phyloP scores from a whole-genome alignment of 1,140 invertebrate genomes.

The Pseudomyrmex gracilis region DNA sequence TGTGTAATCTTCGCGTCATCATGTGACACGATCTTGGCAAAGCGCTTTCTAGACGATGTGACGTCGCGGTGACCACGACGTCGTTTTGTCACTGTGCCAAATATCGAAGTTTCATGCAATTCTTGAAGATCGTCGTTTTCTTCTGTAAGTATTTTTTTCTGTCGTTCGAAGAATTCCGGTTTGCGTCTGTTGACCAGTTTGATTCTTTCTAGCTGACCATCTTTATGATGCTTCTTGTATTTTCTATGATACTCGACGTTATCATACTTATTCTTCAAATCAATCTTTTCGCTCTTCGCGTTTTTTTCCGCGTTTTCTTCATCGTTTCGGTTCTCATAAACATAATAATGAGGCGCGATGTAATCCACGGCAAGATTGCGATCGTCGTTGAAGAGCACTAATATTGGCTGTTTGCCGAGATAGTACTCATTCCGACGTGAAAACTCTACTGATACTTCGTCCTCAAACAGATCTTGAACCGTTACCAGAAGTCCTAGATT shows the following conservation, averaged over 20 bases:
- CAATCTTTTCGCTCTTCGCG: constrained; percentile 32
- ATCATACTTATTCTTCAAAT: constrained; percentile 46
- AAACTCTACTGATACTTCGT: constrained; percentile 76
- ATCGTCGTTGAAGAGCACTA: constrained; percentile 80
- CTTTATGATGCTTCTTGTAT: background rate
- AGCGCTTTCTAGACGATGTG: background rate
- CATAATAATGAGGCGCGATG: constrained; percentile 47
- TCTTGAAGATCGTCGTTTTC: background rate
- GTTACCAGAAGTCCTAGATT: constrained; percentile 81
- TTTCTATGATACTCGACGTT: background rate
- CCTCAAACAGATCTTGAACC: constrained; percentile 74
- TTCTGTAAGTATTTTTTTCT: constrained; percentile 59
- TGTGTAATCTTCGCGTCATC: constrained; percentile 3
- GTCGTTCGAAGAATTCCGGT: constrained; percentile 65
- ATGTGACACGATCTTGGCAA: constrained; percentile 36
- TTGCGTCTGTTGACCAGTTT: constrained; percentile 34
- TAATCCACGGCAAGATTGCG: constrained; percentile 23
- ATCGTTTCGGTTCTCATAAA: constrained; percentile 46
- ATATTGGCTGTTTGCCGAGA: constrained; percentile 79
- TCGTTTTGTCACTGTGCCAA: background rate
- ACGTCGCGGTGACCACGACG: constrained; percentile 32
- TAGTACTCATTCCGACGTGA: constrained; percentile 70
- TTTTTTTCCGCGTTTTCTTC: constrained; percentile 6
- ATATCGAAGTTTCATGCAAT: background rate
- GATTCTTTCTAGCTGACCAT: constrained; percentile 64